Conservation (phyloP, 2,888 invertebrate species). For the Portevinia maculata region DNA sequence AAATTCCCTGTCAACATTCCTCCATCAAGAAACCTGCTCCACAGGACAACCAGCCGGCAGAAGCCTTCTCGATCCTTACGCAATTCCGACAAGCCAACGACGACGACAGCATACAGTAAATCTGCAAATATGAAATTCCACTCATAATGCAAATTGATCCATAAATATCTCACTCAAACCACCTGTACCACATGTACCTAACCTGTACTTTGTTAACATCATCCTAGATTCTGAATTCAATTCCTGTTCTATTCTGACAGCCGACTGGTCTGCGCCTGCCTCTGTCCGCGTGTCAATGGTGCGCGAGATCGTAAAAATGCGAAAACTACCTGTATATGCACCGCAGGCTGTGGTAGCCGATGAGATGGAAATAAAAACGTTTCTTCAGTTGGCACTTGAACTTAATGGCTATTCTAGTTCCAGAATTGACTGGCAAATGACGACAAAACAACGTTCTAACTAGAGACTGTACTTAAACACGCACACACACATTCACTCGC, state of each 20-base stretch:
- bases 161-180: conserved; percentile 67
- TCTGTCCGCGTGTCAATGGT: conserved; percentile 38
- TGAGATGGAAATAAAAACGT: conserved; percentile 65
- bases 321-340: conserved; percentile 45
- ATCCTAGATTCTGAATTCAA: conserved; percentile 66
- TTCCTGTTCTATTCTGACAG: conserved; percentile 50
- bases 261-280: conserved; percentile 7
- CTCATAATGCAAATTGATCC: conserved; percentile 53
- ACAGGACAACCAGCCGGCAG: conserved; percentile 41
- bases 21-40: conserved; percentile 27
- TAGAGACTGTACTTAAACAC: conserved; percentile 4
- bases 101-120: conserved; percentile 9
- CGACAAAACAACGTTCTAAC: conserved; percentile 60
- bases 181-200: conserved; percentile 56
- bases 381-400: conserved; percentile 63
- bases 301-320: conserved; percentile 56
- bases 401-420: conserved; percentile 70
- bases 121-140: conserved; percentile 37
- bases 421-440: conserved; percentile 64
- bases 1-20: conserved; percentile 8
- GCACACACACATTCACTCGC: not conserved
- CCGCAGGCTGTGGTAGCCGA: conserved; percentile 31
- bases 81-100: conserved; percentile 6
- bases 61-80: conserved; percentile 24
- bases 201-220: conserved; percentile 63